Evolutionary conservation across 2,797 vertebrate species (phyloP).

Genomic region (Taenioides sp.): DNA sequence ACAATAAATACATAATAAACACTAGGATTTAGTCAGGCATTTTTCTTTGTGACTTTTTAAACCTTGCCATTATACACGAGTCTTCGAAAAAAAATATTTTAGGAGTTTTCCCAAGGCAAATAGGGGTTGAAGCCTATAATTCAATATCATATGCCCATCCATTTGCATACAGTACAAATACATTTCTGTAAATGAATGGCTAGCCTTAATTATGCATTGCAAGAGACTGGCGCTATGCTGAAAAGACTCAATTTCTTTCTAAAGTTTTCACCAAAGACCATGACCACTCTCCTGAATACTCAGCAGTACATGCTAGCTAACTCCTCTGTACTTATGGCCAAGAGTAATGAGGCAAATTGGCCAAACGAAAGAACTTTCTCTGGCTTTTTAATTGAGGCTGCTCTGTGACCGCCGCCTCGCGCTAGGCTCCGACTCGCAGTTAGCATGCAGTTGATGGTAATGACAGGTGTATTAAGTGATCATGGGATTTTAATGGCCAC

Average conservation of each 20-base stretch:
- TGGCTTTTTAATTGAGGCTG: slow-evolving; percentile 33
- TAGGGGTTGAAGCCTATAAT: background rate
- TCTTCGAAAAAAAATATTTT: too few relatives aligned
- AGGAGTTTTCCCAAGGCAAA: background rate
- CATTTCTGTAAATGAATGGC: background rate
- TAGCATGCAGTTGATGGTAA: slow-evolving; percentile 73
- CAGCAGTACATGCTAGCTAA: background rate
- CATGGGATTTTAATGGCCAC: slow-evolving; percentile 77
- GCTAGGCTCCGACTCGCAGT: slow-evolving; percentile 39
- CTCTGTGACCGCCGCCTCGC: slow-evolving; percentile 30
- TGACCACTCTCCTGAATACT: slow-evolving; percentile 1
- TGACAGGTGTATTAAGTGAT: slow-evolving; percentile 78
- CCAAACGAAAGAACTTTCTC: slow-evolving; percentile 15
- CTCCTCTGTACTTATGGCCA: slow-evolving; percentile 6
- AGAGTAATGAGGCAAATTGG: slow-evolving; percentile 16
- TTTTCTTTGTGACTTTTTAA: too few relatives aligned
- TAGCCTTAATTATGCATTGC: background rate
- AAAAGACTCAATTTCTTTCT: slow-evolving; percentile 6
- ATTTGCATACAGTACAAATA: background rate
- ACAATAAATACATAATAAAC: too few relatives aligned
- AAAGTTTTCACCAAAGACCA: slow-evolving; percentile 1
- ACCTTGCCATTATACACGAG: too few relatives aligned
- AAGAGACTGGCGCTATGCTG: background rate
- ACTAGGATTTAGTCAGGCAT: too few relatives aligned
- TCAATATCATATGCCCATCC: background rate